Percentiles rank a stretch among this genome's conserved stretches.
phyloP scores from a whole-genome alignment of 1,140 invertebrate species.

The Carcinoscorpius rotundicauda region DNA sequence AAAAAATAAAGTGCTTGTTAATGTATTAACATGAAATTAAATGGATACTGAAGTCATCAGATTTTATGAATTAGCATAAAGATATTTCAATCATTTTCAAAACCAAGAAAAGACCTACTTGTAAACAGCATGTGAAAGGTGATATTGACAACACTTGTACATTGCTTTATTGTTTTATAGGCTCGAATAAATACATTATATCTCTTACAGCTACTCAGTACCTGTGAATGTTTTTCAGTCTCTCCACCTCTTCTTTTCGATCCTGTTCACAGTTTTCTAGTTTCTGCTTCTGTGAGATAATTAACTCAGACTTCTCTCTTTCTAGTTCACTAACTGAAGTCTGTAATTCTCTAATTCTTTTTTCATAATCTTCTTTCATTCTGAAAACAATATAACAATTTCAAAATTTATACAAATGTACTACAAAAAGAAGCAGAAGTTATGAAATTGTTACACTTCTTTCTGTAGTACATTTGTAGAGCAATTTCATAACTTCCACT shows the following conservation, averaged over 20 bases:
- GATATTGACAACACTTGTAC: background rate
- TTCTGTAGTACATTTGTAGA: too few relatives aligned
- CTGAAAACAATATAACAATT: background rate
- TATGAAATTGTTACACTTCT: too few relatives aligned
- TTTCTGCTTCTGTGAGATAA: slow-evolving; percentile 7
- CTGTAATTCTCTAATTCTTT: slow-evolving; percentile 8
- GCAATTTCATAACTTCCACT: too few relatives aligned
- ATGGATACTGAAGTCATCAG: background rate
- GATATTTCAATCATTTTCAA: background rate
- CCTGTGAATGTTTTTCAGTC: slow-evolving; percentile 17
- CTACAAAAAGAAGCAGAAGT: too few relatives aligned
- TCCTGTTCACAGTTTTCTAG: slow-evolving; percentile 5
- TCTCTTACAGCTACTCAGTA: background rate
- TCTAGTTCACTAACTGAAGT: slow-evolving; percentile 3
- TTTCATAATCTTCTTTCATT: slow-evolving; percentile 6
- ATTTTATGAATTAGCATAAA: background rate
- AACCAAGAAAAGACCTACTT: background rate
- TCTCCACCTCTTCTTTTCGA: slow-evolving; percentile 14
- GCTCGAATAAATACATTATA: background rate
- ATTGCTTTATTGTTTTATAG: background rate
- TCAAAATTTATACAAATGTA: too few relatives aligned
- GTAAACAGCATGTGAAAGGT: background rate
- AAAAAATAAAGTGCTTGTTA: background rate
- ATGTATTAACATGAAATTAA: background rate
- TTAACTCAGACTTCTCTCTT: slow-evolving; percentile 8